Conservation (phyloP, 2,797 vertebrate genomes). For the Mallotus villosus region DNA sequence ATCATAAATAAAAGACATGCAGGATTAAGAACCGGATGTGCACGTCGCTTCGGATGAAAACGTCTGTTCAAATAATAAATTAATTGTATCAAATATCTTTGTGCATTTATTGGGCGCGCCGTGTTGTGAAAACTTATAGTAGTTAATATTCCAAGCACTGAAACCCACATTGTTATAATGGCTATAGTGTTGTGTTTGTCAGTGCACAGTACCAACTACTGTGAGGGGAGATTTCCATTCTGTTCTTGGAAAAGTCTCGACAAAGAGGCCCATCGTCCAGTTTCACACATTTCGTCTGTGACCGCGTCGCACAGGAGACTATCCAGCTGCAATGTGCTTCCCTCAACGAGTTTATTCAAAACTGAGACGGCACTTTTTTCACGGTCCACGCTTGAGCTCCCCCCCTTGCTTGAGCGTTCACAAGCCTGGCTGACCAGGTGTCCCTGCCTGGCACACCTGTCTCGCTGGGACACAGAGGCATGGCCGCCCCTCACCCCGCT, state of each 20-base stretch:
- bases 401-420: slow-evolving; percentile 42
- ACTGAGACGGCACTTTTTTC: slow-evolving; percentile 29
- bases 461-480: slow-evolving; percentile 29
- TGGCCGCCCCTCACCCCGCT: slow-evolving; percentile 14
- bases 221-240: background rate
- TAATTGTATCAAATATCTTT: too few relatives aligned
- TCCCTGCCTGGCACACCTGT: slow-evolving; percentile 61
- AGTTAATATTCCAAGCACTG: background rate
- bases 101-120: too few relatives aligned
- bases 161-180: background rate
- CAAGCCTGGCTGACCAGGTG: slow-evolving; percentile 56
- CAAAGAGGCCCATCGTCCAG: background rate
- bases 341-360: background rate
- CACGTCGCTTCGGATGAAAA: too few relatives aligned
- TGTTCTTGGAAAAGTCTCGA: background rate
- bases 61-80: too few relatives aligned
- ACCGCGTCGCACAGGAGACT: background rate
- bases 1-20: too few relatives aligned
- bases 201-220: background rate
- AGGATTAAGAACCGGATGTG: too few relatives aligned
- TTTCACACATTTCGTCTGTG: background rate
- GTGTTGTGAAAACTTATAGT: too few relatives aligned
- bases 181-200: background rate
- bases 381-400: slow-evolving; percentile 49
- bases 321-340: background rate